These are phyloP conservation scores for Aphelenchoides besseyi DNA, from an alignment of 1,140 invertebrate species.

Conservation along the genomic window DNA sequence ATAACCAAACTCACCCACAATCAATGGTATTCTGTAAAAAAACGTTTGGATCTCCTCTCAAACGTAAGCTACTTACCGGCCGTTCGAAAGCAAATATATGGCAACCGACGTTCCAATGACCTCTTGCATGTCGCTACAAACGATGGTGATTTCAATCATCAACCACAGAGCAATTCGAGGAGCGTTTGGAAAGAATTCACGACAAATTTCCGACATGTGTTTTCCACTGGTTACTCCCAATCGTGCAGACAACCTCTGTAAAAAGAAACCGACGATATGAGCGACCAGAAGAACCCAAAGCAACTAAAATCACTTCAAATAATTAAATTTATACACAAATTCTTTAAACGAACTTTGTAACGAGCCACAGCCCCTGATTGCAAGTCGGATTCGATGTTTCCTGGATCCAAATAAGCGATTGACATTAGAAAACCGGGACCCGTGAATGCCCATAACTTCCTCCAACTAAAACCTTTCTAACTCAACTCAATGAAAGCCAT, in stretches of 20 bases:
- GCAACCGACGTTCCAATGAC: conserved; percentile 71
- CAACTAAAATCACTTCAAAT: conserved; percentile 66
- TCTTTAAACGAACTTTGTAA: conserved; percentile 70
- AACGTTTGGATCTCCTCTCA: too few relatives aligned
- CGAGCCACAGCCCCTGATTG: conserved; percentile 76
- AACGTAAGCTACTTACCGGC: conserved; percentile 46
- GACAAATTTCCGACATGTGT: conserved; percentile 68
- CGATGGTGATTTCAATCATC: conserved; percentile 90
- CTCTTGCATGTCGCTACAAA: conserved; percentile 79
- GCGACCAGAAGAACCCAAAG: conserved; percentile 83
- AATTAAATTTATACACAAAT: conserved; percentile 21
- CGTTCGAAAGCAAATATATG: conserved; percentile 80
- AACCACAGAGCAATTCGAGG: conserved; percentile 81
- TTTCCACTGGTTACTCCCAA: conserved; percentile 79
- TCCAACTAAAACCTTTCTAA: conserved; percentile 71
- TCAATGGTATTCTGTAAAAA: too few relatives aligned
- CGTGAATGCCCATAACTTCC: conserved; percentile 86
- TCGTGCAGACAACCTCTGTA: conserved; percentile 79
- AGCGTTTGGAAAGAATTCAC: conserved; percentile 74
- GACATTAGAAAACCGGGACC: conserved; percentile 91
- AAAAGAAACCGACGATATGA: conserved; percentile 78
- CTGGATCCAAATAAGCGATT: conserved; percentile 86
- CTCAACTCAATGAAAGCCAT: neutral
- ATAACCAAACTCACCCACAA: too few relatives aligned
- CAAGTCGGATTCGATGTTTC: conserved; percentile 87